A percentile compares a stretch with the other conserved stretches of the same genome.
Conservation (phyloP, 1,140 invertebrate genomes). For the Drosophila truncata region DNA sequence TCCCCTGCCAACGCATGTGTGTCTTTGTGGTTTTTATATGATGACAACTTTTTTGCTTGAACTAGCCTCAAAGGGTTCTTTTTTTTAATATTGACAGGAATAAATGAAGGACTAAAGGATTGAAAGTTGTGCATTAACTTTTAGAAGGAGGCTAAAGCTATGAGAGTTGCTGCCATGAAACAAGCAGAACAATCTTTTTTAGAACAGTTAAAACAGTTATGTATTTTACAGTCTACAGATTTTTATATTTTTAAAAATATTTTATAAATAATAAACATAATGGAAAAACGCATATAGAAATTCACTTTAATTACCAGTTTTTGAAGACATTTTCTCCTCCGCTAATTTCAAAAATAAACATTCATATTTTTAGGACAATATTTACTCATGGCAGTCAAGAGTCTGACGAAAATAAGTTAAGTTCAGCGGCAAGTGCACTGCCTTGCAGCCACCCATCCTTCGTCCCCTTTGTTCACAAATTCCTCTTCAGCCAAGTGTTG, state of each 20-base stretch:
- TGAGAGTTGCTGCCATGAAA: not conserved
- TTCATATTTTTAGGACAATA: constrained; percentile 10
- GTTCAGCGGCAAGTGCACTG: constrained; percentile 52
- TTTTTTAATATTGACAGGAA: constrained; percentile 25
- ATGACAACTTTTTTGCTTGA: constrained; percentile 26
- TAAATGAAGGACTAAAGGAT: not conserved
- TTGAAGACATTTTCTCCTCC: not conserved
- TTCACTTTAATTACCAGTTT: not conserved
- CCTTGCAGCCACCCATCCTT: constrained; percentile 11
- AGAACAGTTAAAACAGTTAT: not conserved
- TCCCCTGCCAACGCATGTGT: constrained; percentile 7
- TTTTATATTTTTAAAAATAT: not conserved
- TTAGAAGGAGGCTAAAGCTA: not conserved
- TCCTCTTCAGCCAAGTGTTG: constrained; percentile 74
- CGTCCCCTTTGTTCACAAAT: constrained; percentile 29
- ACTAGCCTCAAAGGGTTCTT: constrained; percentile 28
- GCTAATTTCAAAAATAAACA: constrained; percentile 8
- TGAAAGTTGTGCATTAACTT: constrained; percentile 3
- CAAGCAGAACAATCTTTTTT: not conserved
- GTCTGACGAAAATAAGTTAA: constrained; percentile 24
- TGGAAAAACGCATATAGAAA: not conserved
- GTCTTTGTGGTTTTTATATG: constrained; percentile 24
- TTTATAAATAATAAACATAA: not conserved
- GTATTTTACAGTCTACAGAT: not conserved
- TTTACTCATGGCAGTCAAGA: constrained; percentile 12